Evolutionary conservation across 2,113 vertebrate genomes (phyloP).

Genomic region (Solea senegalensis): DNA sequence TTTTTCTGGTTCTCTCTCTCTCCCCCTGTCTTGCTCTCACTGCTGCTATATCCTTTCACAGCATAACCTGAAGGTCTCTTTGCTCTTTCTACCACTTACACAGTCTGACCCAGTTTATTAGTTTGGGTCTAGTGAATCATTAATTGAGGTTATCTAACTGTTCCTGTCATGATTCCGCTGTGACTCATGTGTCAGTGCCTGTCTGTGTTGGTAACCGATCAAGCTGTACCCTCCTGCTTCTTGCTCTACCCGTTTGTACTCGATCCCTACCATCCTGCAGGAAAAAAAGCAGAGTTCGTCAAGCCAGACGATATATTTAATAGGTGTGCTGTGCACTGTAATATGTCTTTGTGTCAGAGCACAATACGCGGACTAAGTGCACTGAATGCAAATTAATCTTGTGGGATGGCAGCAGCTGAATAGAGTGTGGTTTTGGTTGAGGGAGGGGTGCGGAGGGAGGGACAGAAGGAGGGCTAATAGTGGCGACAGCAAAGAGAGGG

Average conservation of each 20-base stretch:
- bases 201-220: conserved; percentile 44
- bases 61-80: conserved; percentile 63
- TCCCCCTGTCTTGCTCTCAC: neutral
- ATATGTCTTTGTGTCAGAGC: conserved; percentile 79
- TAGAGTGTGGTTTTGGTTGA: conserved; percentile 69
- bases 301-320: conserved; percentile 68
- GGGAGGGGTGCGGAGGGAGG: conserved; percentile 66
- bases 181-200: conserved; percentile 57
- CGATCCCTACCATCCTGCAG: conserved; percentile 48
- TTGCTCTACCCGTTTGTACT: conserved; percentile 47
- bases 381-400: conserved; percentile 82
- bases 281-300: conserved; percentile 48
- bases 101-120: conserved; percentile 79
- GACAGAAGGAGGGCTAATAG: conserved; percentile 74
- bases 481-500: conserved; percentile 62
- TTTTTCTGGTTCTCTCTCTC: conserved; percentile 38
- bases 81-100: conserved; percentile 58
- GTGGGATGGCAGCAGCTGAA: conserved; percentile 76
- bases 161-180: conserved; percentile 69
- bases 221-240: conserved; percentile 37
- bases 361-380: conserved; percentile 78
- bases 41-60: conserved; percentile 36
- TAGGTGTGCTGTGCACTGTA: conserved; percentile 73
- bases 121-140: conserved; percentile 78
- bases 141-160: conserved; percentile 79